These are phyloP conservation scores for Neodontobutis hainanensis DNA, from an alignment of 2,113 vertebrate species.

Conservation along the genomic window DNA sequence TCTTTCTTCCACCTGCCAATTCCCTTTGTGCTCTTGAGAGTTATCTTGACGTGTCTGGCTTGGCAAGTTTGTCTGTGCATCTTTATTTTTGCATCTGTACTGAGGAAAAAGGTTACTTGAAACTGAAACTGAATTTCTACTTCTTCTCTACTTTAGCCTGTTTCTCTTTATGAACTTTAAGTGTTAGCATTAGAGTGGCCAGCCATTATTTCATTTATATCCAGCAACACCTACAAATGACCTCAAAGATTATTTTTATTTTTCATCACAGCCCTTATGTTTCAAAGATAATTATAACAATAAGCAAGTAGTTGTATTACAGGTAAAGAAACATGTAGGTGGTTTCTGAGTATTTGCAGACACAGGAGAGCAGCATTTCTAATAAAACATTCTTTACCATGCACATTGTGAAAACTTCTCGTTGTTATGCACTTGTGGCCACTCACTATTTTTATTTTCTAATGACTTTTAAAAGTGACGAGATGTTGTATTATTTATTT, in stretches of 20 bases:
- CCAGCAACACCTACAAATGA: not conserved
- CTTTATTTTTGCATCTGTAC: slow-evolving; percentile 28
- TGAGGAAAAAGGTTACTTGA: slow-evolving; percentile 31
- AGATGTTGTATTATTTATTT: slow-evolving; percentile 20
- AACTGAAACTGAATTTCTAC: slow-evolving; percentile 33
- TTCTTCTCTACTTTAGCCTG: slow-evolving; percentile 16
- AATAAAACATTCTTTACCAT: too few species aligned
- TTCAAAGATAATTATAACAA: slow-evolving; percentile 13
- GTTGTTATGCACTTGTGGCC: not conserved
- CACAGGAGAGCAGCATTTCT: too few species aligned
- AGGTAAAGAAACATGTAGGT: not conserved
- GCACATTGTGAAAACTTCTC: not conserved
- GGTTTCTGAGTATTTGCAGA: not conserved
- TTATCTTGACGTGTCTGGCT: slow-evolving; percentile 64
- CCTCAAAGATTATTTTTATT: slow-evolving; percentile 3
- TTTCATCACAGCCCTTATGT: slow-evolving; percentile 1
- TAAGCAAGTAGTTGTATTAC: not conserved
- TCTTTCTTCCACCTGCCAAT: slow-evolving; percentile 57
- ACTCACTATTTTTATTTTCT: not conserved
- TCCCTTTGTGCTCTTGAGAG: slow-evolving; percentile 63
- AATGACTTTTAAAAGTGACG: slow-evolving; percentile 14
- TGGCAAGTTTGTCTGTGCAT: slow-evolving; percentile 38
- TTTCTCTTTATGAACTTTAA: slow-evolving; percentile 32
- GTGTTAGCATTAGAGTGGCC: not conserved
- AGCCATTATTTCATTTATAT: slow-evolving; percentile 12